Evolutionary conservation across 2,888 invertebrate species (phyloP).

Genomic region (Sarcophaga variegata): DNA sequence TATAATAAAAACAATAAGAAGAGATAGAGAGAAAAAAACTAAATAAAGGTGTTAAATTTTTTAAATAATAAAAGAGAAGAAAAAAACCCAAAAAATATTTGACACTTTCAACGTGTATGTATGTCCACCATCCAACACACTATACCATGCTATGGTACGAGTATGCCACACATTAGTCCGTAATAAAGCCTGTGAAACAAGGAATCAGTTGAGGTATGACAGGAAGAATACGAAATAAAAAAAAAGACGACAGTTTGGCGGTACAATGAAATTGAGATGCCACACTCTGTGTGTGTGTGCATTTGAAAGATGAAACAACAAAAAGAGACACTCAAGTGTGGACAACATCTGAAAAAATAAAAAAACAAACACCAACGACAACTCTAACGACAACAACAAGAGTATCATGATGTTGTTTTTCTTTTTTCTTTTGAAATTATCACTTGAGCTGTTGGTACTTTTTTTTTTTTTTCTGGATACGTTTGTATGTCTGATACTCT

Average conservation of each 20-base stretch:
- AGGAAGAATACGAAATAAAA: neutral
- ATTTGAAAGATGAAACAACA: conserved; percentile 12
- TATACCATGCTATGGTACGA: neutral
- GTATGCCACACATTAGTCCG: neutral
- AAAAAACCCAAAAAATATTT: conserved; percentile 40
- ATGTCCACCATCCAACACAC: conserved; percentile 27
- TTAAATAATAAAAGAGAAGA: conserved; percentile 39
- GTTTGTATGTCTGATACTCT: conserved; percentile 1
- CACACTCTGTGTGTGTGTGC: conserved; percentile 58
- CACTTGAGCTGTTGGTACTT: conserved; percentile 48
- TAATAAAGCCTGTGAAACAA: conserved; percentile 39
- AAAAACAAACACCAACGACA: conserved; percentile 39
- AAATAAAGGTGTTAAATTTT: conserved; percentile 62
- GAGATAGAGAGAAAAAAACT: conserved; percentile 9
- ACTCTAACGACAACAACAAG: conserved; percentile 42
- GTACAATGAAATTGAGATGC: conserved; percentile 69
- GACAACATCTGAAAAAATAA: conserved; percentile 24
- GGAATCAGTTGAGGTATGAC: conserved; percentile 27
- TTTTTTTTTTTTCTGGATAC: conserved; percentile 6
- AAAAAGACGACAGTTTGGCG: conserved; percentile 65
- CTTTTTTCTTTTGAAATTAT: conserved; percentile 50
- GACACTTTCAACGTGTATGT: conserved; percentile 62
- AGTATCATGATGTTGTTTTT: too few relatives aligned
- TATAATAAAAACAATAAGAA: conserved; percentile 33
- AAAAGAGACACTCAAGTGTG: conserved; percentile 45